Conservation (phyloP, 1,140 invertebrate species). For the Chionoecetes opilio region DNA sequence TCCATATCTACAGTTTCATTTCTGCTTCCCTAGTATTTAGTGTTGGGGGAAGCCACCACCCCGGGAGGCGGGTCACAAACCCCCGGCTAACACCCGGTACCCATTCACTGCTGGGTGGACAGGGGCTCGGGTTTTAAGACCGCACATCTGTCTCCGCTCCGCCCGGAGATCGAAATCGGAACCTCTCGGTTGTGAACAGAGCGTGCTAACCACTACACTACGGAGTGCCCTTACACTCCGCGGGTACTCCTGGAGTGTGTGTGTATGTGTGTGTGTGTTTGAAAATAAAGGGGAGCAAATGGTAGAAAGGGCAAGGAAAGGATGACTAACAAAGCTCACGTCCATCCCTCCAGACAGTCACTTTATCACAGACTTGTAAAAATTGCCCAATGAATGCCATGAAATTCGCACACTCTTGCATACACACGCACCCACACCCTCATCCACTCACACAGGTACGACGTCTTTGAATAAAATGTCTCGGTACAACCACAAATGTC, state of each 20-base stretch:
- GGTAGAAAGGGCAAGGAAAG: neutral
- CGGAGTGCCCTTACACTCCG: no score
- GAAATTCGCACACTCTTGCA: slow-evolving; percentile 53
- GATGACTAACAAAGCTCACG: neutral
- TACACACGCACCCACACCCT: slow-evolving; percentile 63
- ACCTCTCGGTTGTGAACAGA: no score
- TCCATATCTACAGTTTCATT: neutral
- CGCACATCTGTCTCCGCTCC: no score
- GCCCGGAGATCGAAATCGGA: no score
- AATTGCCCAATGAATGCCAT: slow-evolving; percentile 60
- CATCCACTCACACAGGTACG: slow-evolving; percentile 36
- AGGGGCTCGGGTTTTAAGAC: no score
- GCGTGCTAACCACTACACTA: no score
- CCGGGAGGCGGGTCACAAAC: no score
- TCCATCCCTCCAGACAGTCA: slow-evolving; percentile 9
- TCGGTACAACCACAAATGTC: neutral
- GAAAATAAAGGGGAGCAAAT: neutral
- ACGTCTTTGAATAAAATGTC: neutral
- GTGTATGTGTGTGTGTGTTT: no score
- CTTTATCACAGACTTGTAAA: slow-evolving; percentile 73
- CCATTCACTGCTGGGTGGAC: no score
- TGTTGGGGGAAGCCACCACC: no score
- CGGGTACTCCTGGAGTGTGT: neutral
- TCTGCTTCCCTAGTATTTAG: no score
- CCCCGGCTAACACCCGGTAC: no score